Evolutionary conservation across 2,797 vertebrate species (phyloP), one percentile per base, ranked within the genome.

Genomic region (Pangasius djambal): DNA sequence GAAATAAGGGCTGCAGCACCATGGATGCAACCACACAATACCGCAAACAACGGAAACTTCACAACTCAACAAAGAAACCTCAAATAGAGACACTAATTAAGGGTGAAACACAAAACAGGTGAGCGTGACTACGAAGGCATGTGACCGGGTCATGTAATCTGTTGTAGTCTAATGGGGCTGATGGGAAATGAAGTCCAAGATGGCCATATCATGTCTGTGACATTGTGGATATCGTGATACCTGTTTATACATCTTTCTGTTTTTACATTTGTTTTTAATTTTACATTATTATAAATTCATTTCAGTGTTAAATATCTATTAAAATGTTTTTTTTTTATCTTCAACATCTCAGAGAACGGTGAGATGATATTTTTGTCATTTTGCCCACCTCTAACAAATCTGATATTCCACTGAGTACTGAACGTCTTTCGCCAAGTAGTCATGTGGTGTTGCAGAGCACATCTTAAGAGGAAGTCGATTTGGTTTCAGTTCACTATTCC

Each of bases 401-500:
- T 34, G 22, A 22, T n/a, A n/a, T n/a, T 74, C 70, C 70, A 9
- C 74, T 79, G 50, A 44, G 25, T 65, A 16, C 1, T 2, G 81
- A 63, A 18, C 0, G 28, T 82, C 22, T 65, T 40, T 44, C 13
- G 5, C 25, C 59, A 15, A 4, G 25, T 0, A 9, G 59, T 83
- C 81, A 48, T 83, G 81, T 4, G 59, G 7, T 18, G 37, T n/a
- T 83, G 37, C 25, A 65, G 15, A n/a, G 65, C 18, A n/a, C 25
- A 83, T 44, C 81, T 44, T 48, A 65, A 83, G 61, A 48, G 59
- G 81, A 83, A 83, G 81, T 44, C 2, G 13, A 65, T 18, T 65
- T 48, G 28, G 59, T 83, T 83, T 83, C 81, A n/a, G 37, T 83
- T 83, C 59, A 65, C 37, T 44, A n/a, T 83, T 83, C 37, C 37